Evolutionary conservation across 2,888 invertebrate species (phyloP).

Genomic region (Stenoptilia bipunctidactyla): DNA sequence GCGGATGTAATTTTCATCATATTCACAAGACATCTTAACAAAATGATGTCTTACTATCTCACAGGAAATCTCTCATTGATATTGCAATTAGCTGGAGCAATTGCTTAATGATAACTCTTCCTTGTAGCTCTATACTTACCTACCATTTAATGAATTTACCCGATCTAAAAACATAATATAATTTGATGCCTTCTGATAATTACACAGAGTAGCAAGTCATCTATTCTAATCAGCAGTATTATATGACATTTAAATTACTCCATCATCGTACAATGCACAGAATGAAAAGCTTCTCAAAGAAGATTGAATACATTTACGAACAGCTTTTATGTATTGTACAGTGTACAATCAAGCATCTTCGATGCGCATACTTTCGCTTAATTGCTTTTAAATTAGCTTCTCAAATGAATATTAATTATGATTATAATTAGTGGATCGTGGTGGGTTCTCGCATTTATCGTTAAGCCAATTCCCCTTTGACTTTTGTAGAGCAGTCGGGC

Average conservation of each 20-base stretch:
- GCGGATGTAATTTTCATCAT: too few species aligned
- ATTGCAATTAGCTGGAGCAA: too few species aligned
- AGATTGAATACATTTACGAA: not conserved
- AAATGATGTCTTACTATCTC: too few species aligned
- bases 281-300: not conserved
- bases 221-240: not conserved
- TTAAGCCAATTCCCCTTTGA: not conserved
- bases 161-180: too few species aligned
- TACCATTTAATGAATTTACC: too few species aligned
- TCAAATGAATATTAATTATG: not conserved
- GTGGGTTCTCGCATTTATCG: not conserved
- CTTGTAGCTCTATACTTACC: too few species aligned
- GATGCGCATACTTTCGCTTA: not conserved
- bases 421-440: not conserved
- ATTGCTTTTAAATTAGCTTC: constrained; percentile 1
- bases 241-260: not conserved
- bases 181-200: too few species aligned
- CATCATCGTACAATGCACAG: not conserved
- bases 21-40: too few species aligned
- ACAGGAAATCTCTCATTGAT: too few species aligned
- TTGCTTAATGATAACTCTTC: too few species aligned
- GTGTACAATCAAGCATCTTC: not conserved
- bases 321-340: not conserved
- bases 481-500: too few species aligned
- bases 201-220: not conserved